Conservation (phyloP, 92 coral and sea anemone genomes). For the Muricea muricata region DNA sequence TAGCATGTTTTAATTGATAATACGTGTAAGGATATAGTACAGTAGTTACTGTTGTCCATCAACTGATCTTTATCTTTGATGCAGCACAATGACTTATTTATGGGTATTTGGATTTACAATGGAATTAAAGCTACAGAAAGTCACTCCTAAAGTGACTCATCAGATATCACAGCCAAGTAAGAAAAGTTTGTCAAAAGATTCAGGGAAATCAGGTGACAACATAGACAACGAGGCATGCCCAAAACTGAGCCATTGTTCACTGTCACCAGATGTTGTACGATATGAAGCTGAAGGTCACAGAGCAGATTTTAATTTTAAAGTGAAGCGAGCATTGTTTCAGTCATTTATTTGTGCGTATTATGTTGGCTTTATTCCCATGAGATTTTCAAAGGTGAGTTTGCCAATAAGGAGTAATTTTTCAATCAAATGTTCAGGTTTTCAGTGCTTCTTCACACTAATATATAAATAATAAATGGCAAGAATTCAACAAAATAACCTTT, state of each 20-base stretch:
- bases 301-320: slow-evolving; percentile 90
- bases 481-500: too few relatives aligned
- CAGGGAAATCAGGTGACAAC: slow-evolving; percentile 54
- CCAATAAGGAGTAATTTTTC: neutral
- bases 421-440: too few relatives aligned
- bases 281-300: slow-evolving; percentile 95
- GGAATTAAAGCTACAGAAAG: slow-evolving; percentile 96
- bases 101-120: slow-evolving; percentile 91
- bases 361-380: slow-evolving; percentile 97
- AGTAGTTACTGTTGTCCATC: too few relatives aligned
- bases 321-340: slow-evolving; percentile 95
- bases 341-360: slow-evolving; percentile 93
- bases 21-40: too few relatives aligned
- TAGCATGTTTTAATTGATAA: too few relatives aligned
- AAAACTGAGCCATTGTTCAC: slow-evolving; percentile 64
- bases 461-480: too few relatives aligned
- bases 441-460: too few relatives aligned
- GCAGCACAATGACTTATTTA: slow-evolving; percentile 83
- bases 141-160: slow-evolving; percentile 85
- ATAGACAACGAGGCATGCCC: slow-evolving; percentile 76
- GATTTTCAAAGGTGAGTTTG: slow-evolving; percentile 90
- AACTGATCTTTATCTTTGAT: neutral
- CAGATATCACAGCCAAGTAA: slow-evolving; percentile 41
- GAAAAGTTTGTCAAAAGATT: slow-evolving; percentile 22
- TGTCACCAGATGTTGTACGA: slow-evolving; percentile 95